A percentile compares a stretch with the other conserved stretches of the same genome.
Conservation (phyloP, 2,888 invertebrate species). For the Aelia acuminata region DNA sequence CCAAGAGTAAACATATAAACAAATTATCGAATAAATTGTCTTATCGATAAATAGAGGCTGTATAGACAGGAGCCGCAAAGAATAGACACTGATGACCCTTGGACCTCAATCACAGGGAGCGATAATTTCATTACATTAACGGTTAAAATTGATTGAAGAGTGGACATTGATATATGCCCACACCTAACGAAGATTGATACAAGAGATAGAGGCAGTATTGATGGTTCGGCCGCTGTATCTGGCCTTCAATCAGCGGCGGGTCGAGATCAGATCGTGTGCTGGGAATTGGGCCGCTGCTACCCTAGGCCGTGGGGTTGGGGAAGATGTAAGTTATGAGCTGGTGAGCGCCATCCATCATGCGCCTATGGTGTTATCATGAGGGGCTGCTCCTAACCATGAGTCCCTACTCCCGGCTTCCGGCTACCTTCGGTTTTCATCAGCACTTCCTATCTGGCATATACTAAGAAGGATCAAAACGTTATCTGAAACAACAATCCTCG, state of each 20-base stretch:
- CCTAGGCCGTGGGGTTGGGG: neutral
- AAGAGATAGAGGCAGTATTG: neutral
- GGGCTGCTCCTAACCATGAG: neutral
- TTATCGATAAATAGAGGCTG: neutral
- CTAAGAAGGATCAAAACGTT: no score
- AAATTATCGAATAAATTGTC: neutral
- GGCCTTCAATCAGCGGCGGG: neutral
- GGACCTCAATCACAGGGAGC: neutral
- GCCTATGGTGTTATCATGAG: neutral
- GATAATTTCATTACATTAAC: constrained; percentile 32
- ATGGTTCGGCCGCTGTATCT: neutral
- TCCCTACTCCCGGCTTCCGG: neutral
- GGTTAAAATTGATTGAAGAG: constrained; percentile 14
- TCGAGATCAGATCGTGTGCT: neutral
- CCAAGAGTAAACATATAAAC: neutral
- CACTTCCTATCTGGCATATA: neutral
- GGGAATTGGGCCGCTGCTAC: neutral
- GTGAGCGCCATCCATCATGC: neutral
- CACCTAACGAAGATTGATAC: constrained; percentile 32
- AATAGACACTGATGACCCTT: neutral
- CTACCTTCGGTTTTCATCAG: neutral
- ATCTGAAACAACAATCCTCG: neutral
- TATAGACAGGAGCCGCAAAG: neutral
- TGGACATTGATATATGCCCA: constrained; percentile 30
- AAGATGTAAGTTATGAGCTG: neutral